Conservation (phyloP, 2,888 invertebrate genomes). For the Volucella bombylans region DNA sequence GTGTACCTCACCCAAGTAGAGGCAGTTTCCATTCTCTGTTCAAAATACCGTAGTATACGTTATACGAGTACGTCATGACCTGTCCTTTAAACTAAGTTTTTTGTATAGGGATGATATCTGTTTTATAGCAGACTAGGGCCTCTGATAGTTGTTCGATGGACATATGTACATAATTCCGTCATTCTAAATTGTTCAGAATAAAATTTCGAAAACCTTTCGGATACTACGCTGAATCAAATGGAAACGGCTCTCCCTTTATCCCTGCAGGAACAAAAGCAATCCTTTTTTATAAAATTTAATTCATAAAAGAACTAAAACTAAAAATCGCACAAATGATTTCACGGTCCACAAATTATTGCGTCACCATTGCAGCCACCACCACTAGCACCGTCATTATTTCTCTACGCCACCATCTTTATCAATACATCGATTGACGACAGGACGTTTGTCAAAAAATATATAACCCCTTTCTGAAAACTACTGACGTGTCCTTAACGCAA, state of each 20-base stretch:
- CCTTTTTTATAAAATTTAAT: conserved; percentile 33
- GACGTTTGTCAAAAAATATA: conserved; percentile 48
- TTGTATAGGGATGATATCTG: no score
- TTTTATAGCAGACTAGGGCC: no score
- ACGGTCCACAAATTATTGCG: conserved; percentile 72
- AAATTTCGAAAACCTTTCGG: neutral
- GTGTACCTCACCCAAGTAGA: no score
- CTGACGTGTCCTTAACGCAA: conserved; percentile 67
- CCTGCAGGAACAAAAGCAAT: conserved; percentile 25
- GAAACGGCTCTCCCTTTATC: neutral
- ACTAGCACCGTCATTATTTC: conserved; percentile 47
- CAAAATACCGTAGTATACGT: no score
- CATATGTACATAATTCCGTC: no score
- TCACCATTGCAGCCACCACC: conserved; percentile 61
- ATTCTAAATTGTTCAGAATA: no score
- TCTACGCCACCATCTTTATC: conserved; percentile 65
- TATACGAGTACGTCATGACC: no score
- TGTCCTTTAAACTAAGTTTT: no score
- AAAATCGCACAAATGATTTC: conserved; percentile 61
- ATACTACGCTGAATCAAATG: conserved; percentile 2
- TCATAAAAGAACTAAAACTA: conserved; percentile 44
- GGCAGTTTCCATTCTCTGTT: no score
- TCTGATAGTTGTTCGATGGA: no score
- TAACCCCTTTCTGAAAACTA: conserved; percentile 44
- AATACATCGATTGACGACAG: conserved; percentile 32